These are phyloP conservation scores for Nasonia oneida DNA, from an alignment of 2,888 invertebrate species.

Conservation along the genomic window DNA sequence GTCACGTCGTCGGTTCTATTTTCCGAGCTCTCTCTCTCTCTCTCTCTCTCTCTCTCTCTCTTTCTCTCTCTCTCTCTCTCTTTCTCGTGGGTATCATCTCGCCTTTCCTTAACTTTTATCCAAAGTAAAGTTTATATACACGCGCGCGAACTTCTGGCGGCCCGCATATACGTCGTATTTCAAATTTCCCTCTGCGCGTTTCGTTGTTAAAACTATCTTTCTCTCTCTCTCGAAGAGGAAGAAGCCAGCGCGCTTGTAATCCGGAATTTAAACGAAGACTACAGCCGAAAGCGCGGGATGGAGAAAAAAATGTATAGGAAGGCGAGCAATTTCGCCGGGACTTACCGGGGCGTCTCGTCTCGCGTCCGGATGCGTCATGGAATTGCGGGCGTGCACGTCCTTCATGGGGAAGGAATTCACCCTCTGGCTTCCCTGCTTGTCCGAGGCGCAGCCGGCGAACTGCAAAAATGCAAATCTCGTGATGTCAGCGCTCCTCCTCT, in stretches of 20 bases:
- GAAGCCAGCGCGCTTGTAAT: background rate
- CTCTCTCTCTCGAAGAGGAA: no score
- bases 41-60: background rate
- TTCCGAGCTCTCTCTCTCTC: slow-evolving; percentile 28
- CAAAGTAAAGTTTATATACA: slow-evolving; percentile 43
- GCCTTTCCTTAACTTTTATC: slow-evolving; percentile 56
- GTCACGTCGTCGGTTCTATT: slow-evolving; percentile 54
- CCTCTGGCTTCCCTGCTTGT: slow-evolving; percentile 86
- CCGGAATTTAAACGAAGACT: slow-evolving; percentile 29
- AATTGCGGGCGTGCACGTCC: slow-evolving; percentile 85
- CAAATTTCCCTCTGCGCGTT: slow-evolving; percentile 14
- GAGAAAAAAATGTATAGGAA: background rate
- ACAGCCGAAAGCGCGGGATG: background rate
- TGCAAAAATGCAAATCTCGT: slow-evolving; percentile 78
- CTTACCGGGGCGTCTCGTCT: slow-evolving; percentile 90
- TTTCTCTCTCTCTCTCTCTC: no score
- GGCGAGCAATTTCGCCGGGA: slow-evolving; percentile 61
- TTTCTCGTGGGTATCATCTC: slow-evolving; percentile 48
- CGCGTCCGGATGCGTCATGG: slow-evolving; percentile 85
- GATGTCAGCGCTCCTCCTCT: slow-evolving; percentile 52
- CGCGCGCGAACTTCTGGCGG: slow-evolving; percentile 40
- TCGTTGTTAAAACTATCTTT: background rate
- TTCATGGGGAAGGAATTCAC: slow-evolving; percentile 93
- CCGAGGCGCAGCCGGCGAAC: slow-evolving; percentile 89
- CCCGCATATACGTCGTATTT: background rate